Conservation (phyloP, 2,888 invertebrate species). For the Ophion slaviceki region DNA sequence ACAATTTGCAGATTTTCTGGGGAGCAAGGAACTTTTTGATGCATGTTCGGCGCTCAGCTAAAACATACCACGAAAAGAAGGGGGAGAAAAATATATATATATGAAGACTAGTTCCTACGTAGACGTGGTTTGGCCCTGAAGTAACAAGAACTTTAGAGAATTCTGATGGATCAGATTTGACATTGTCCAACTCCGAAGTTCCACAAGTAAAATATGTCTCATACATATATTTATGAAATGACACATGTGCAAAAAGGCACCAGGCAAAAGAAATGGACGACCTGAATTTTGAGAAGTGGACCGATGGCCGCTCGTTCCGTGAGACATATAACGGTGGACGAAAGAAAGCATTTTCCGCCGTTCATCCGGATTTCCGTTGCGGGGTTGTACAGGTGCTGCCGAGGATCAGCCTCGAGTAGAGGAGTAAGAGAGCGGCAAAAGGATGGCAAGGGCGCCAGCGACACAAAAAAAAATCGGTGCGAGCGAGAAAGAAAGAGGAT, state of each 20-base stretch:
- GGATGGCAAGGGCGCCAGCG: conserved; percentile 35
- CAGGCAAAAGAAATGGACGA: conserved; percentile 9
- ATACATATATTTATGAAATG: conserved; percentile 6
- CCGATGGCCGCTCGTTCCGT: conserved; percentile 43
- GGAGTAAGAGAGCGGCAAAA: conserved; percentile 22
- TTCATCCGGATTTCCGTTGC: conserved; percentile 11
- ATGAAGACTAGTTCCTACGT: not conserved
- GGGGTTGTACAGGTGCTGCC: conserved; percentile 63
- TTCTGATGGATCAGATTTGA: not conserved
- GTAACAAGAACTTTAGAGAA: not conserved
- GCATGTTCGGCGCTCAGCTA: not conserved
- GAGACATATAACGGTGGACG: conserved; percentile 13
- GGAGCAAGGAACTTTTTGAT: too few relatives aligned
- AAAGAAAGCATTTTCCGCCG: conserved; percentile 34
- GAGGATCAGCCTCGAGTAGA: conserved; percentile 37
- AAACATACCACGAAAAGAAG: not conserved
- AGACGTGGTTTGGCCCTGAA: not conserved
- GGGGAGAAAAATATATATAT: not conserved
- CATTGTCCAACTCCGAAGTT: not conserved
- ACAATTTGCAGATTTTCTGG: too few relatives aligned
- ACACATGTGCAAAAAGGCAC: not conserved
- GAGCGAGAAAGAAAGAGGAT: conserved; percentile 68
- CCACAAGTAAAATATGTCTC: not conserved
- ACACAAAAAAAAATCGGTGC: conserved; percentile 76
- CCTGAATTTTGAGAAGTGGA: conserved; percentile 32